Conservation (phyloP, 2,113 vertebrate genomes). For the Nothoprocta pentlandii region DNA sequence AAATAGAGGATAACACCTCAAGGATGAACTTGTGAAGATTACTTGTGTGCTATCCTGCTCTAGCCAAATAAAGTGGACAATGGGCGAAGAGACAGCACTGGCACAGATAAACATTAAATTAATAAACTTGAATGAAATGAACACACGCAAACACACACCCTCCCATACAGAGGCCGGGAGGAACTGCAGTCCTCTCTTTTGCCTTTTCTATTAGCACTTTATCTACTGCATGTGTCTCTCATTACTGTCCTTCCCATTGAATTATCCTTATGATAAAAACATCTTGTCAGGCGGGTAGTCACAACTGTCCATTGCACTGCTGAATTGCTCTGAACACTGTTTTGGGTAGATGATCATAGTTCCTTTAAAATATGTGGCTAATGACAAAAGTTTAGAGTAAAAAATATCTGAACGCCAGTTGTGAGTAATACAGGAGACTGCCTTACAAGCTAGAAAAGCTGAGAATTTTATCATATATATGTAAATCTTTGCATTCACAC, state of each 20-base stretch:
- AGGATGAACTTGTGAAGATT: neutral
- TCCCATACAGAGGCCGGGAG: neutral
- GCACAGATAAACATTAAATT: neutral
- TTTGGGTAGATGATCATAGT: neutral
- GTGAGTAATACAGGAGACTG: neutral
- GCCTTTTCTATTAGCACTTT: neutral
- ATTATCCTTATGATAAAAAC: neutral
- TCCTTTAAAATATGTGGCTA: neutral
- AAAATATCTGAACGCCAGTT: fast-evolving
- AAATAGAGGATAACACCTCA: neutral
- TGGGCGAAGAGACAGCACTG: neutral
- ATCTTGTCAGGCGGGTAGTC: neutral
- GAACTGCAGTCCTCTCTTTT: neutral
- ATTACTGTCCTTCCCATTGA: neutral
- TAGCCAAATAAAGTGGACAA: neutral
- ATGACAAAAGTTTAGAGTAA: neutral
- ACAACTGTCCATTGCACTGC: neutral
- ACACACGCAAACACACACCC: too few species aligned
- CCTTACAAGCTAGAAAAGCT: neutral
- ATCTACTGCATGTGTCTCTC: neutral
- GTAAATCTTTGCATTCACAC: neutral
- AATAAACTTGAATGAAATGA: neutral
- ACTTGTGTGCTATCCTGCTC: neutral
- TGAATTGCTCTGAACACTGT: neutral
- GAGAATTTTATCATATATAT: neutral